Conservation (phyloP, 2,113 vertebrate genomes). For the Lipophrys pholis region DNA sequence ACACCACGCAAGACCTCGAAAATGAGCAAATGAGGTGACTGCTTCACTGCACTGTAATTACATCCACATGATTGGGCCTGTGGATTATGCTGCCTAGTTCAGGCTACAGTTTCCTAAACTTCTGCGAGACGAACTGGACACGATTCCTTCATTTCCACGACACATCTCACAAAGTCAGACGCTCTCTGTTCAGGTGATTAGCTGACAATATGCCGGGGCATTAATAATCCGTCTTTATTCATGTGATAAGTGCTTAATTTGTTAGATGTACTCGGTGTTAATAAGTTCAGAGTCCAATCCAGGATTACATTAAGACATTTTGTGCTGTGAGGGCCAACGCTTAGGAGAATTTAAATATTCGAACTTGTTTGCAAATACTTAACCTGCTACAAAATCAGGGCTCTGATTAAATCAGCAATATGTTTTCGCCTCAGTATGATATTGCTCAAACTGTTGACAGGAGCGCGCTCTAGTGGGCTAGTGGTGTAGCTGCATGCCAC, state of each 20-base stretch:
- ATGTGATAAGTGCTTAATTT: conserved; percentile 7
- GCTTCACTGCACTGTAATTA: conserved; percentile 71
- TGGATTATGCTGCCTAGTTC: conserved; percentile 56
- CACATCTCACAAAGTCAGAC: neutral
- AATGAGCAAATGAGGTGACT: conserved; percentile 59
- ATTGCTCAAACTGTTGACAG: neutral
- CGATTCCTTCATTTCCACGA: neutral
- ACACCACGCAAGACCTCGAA: conserved; percentile 20
- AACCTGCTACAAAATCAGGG: neutral
- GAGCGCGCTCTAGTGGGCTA: conserved; percentile 46
- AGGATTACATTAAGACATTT: neutral
- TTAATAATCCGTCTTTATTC: conserved; percentile 3
- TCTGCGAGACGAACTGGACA: conserved; percentile 5
- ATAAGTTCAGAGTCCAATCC: neutral
- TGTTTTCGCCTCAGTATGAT: neutral
- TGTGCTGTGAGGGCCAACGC: neutral
- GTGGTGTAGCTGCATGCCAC: neutral
- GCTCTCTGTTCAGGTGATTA: neutral
- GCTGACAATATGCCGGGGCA: neutral
- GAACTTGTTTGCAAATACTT: neutral
- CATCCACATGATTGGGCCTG: conserved; percentile 70
- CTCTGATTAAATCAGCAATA: neutral
- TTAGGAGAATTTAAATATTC: neutral
- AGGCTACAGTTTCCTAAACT: conserved; percentile 30
- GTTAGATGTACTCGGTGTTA: neutral